Percentiles rank a stretch among this genome's conserved stretches.
Evolutionary conservation across 2,888 invertebrate genomes (phyloP).

Genomic region (Halictus ligatus): DNA sequence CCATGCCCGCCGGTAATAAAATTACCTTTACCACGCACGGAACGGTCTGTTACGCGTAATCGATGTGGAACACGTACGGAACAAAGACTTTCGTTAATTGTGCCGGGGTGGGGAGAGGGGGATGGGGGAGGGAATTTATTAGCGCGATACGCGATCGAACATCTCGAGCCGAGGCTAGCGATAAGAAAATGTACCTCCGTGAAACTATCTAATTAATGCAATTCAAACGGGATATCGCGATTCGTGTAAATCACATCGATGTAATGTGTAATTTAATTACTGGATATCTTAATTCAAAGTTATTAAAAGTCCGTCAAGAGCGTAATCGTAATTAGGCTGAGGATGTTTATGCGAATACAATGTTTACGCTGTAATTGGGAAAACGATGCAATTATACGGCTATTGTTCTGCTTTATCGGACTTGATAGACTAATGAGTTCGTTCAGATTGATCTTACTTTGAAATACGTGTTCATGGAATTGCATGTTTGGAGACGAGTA

Average conservation of each 20-base stretch:
- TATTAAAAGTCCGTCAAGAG: not conserved
- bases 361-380: not conserved
- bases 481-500: no score
- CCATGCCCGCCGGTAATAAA: constrained; percentile 51
- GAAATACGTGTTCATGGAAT: not conserved
- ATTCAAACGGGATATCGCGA: constrained; percentile 2
- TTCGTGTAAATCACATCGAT: not conserved
- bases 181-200: constrained; percentile 1
- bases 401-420: not conserved
- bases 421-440: not conserved
- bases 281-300: not conserved
- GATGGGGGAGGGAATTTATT: not conserved
- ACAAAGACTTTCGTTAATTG: constrained; percentile 44
- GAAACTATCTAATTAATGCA: not conserved
- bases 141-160: constrained; percentile 4
- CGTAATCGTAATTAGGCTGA: not conserved
- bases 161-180: not conserved
- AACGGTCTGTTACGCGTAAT: constrained; percentile 40
- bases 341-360: not conserved
- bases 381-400: not conserved
- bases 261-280: not conserved
- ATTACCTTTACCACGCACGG: constrained; percentile 52
- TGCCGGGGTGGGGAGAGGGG: not conserved
- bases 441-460: not conserved
- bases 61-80: constrained; percentile 21